These are phyloP conservation scores for Xyrauchen texanus DNA, from an alignment of 2,113 vertebrate species.

Conservation along the genomic window DNA sequence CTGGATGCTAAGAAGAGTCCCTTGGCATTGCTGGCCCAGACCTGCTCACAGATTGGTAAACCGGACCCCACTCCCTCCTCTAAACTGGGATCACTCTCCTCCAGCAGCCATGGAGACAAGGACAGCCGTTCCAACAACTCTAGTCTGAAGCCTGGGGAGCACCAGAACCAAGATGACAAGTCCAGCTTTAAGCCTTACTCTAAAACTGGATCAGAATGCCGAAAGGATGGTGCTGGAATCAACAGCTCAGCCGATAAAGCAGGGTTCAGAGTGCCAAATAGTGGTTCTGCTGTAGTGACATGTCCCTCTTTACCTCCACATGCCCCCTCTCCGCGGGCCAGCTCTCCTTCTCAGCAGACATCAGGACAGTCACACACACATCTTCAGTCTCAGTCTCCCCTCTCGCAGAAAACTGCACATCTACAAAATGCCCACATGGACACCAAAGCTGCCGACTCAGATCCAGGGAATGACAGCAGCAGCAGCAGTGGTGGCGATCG, in stretches of 20 bases:
- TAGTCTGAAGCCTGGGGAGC: constrained; percentile 75
- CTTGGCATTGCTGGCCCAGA: constrained; percentile 92
- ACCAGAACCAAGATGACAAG: constrained; percentile 87
- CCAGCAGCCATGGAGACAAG: constrained; percentile 83
- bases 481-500: constrained; percentile 36
- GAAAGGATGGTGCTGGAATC: constrained; percentile 76
- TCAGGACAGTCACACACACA: constrained; percentile 68
- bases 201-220: constrained; percentile 80
- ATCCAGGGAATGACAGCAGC: constrained; percentile 63
- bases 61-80: constrained; percentile 87
- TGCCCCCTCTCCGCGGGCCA: constrained; percentile 73
- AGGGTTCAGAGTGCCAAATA: constrained; percentile 86
- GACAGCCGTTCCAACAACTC: constrained; percentile 74
- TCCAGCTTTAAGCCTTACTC: constrained; percentile 98
- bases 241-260: constrained; percentile 82
- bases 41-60: constrained; percentile 97
- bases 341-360: constrained; percentile 82
- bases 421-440: constrained; percentile 68
- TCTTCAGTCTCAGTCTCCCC: constrained; percentile 65
- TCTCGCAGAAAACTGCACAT: constrained; percentile 74
- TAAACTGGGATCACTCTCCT: constrained; percentile 86
- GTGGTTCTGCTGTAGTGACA: constrained; percentile 55
- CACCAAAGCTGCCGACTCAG: constrained; percentile 66
- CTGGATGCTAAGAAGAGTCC: constrained; percentile 98
- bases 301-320: constrained; percentile 85